A percentile compares a stretch with the other conserved stretches of the same genome.
Evolutionary conservation across 1,140 invertebrate species (phyloP).

Genomic region (Bombus consobrinus): DNA sequence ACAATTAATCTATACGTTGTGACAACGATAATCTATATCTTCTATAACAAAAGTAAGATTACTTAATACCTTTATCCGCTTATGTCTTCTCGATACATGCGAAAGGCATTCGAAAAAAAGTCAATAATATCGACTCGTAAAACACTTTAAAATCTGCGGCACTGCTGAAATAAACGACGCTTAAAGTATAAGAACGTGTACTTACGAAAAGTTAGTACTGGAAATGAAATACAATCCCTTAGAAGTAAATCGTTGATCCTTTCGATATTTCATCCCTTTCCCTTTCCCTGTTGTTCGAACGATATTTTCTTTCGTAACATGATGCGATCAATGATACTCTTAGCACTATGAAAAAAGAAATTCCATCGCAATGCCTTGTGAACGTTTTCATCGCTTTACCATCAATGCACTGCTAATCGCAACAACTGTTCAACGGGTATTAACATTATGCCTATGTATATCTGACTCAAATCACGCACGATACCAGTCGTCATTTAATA

Average conservation of each 20-base stretch:
- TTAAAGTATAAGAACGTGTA: background rate
- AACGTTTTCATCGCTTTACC: background rate
- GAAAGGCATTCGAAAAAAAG: background rate
- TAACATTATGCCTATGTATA: background rate
- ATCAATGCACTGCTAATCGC: background rate
- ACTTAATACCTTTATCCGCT: slow-evolving; percentile 32
- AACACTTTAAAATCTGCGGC: background rate
- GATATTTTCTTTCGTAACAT: background rate
- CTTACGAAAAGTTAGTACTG: background rate
- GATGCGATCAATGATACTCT: background rate
- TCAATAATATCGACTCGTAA: background rate
- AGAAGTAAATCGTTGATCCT: background rate
- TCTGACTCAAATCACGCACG: background rate
- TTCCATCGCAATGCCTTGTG: background rate
- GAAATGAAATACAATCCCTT: background rate
- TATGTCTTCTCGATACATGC: background rate
- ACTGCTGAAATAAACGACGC: background rate
- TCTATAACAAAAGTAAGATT: background rate
- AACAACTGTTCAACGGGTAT: slow-evolving; percentile 21
- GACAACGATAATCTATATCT: background rate
- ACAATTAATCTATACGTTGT: background rate
- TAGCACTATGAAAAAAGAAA: background rate
- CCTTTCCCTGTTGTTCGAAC: background rate
- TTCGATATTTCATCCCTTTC: background rate
- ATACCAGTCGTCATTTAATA: background rate